A percentile compares a stretch with the other conserved stretches of the same genome.
Evolutionary conservation across 2,113 vertebrate genomes (phyloP).

Genomic region (Psilopsiagon aurifrons): DNA sequence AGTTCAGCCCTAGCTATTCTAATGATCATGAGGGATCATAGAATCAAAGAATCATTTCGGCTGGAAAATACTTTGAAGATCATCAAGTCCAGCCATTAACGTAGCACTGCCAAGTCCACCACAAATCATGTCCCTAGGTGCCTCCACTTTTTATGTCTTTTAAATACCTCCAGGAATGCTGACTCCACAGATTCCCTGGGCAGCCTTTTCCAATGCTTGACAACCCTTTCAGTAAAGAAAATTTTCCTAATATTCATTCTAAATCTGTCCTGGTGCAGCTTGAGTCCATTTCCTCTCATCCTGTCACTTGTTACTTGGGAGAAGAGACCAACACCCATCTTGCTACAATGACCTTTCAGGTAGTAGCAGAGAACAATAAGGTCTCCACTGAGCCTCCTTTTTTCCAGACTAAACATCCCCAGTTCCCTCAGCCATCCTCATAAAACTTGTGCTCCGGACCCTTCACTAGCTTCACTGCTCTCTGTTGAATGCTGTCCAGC

Average conservation of each 20-base stretch:
- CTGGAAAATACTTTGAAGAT: not conserved
- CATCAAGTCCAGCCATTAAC: rapidly evolving
- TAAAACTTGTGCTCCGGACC: not conserved
- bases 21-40: not conserved
- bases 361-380: not conserved
- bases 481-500: not conserved
- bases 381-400: not conserved
- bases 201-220: not conserved
- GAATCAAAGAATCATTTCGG: not conserved
- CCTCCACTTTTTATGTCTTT: not conserved
- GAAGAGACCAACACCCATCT: not conserved
- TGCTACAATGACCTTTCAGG: not conserved
- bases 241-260: not conserved
- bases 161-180: not conserved
- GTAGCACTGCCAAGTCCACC: not conserved
- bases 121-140: not conserved
- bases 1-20: not conserved
- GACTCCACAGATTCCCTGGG: not conserved
- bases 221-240: not conserved
- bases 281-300: not conserved
- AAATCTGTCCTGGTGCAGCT: not conserved
- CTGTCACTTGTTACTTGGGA: not conserved
- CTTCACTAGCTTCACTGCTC: not conserved
- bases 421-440: not conserved
- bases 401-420: not conserved